Evolutionary conservation across 2,797 vertebrate species (phyloP), one percentile per base, ranked within the genome.

Genomic region (Pterois miles): DNA sequence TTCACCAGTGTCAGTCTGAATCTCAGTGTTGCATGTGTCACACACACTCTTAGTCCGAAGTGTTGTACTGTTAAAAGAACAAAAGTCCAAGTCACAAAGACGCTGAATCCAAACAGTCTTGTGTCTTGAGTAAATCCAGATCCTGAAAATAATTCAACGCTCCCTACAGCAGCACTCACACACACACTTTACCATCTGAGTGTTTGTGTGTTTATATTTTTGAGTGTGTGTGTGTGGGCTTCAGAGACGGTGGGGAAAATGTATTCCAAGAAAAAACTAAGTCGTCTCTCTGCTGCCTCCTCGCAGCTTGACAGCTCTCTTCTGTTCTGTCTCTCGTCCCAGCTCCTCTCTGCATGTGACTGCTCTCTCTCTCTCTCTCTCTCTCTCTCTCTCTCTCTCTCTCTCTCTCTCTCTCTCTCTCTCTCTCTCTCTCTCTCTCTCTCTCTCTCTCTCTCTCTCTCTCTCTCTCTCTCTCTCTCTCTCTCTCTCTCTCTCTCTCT

Each of bases 261-360:
- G 69, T 86, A 84, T 82, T 90, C 88, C 90, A 84, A 89, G 84
- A 85, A 89, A 86, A 83, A 85, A 83, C 78, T 71, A 86, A 90
- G 82, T 85, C 65, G 75, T 83, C 80, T 91, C 81, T 83, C 59
- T 1, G 52, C 84, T 88, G 82, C 89, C 68, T 91, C 88, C 88
- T 90, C 80, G 13, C 84, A 88, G 86, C 90, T 75, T 93, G 90
- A 92, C 91, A 91, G 89, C 88, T 92, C 83, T 90, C 86, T 85
- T 85, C 90, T 91, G 88, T 65, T 91, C 86, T 78, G 84, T 83
- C 84, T 90, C 86, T 90, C 70, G 64, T 90, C 82, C 84, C 72
- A 13, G 82, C 84, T 85, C 70, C 83, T 86, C 85, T 84, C 83
- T 71, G 78, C 88, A 82, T 90, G 86, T 85, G 85, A 82, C 85